phyloP scores from a whole-genome alignment of 1,140 invertebrate species.

The Plodia interpunctella region DNA sequence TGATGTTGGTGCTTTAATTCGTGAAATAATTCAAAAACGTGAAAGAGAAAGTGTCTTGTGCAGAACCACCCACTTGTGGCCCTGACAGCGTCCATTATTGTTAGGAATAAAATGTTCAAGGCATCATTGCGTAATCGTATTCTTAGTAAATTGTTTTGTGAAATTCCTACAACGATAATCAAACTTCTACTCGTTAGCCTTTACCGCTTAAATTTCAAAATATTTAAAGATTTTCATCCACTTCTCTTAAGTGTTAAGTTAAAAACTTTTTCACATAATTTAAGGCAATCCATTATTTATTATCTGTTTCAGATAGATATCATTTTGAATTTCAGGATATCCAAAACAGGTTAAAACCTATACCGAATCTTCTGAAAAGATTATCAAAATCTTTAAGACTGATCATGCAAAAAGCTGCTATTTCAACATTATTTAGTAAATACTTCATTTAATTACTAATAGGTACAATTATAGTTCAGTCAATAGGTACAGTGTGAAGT shows the following conservation, averaged over 20 bases:
- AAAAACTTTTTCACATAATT: no score
- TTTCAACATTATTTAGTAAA: no score
- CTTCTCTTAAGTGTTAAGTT: no score
- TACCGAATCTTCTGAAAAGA: no score
- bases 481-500: neutral
- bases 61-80: slow-evolving; percentile 38
- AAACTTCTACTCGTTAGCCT: slow-evolving; percentile 5
- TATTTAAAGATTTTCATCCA: neutral
- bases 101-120: slow-evolving; percentile 36
- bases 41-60: slow-evolving; percentile 34
- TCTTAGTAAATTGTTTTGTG: slow-evolving; percentile 12
- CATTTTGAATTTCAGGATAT: no score
- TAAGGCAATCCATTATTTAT: no score
- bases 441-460: neutral
- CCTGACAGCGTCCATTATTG: slow-evolving; percentile 43
- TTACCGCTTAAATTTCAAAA: neutral
- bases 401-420: no score
- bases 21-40: slow-evolving; percentile 11
- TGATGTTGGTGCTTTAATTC: neutral
- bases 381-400: no score
- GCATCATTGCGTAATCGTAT: slow-evolving; percentile 18
- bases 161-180: slow-evolving; percentile 7
- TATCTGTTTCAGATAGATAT: no score
- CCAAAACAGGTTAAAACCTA: no score
- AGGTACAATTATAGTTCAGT: neutral